These are phyloP conservation scores for Etheostoma cragini DNA, from an alignment of 2,113 vertebrate species.

Conservation along the genomic window DNA sequence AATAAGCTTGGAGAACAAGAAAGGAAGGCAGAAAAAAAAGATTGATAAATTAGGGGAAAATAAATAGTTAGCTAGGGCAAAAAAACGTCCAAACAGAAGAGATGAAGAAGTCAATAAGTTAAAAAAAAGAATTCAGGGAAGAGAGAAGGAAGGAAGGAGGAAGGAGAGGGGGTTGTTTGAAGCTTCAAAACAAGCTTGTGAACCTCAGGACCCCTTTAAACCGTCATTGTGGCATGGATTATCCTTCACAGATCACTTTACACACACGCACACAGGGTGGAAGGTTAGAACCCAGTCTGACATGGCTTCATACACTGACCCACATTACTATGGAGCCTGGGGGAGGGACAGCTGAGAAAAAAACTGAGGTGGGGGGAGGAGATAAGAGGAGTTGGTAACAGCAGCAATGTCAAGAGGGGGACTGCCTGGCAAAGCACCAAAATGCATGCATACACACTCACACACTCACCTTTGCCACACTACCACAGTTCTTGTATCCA, in stretches of 20 bases:
- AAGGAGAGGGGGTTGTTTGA: neutral
- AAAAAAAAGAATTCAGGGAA: neutral
- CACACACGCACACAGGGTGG: slow-evolving; percentile 11
- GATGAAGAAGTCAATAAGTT: neutral
- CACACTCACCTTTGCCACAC: slow-evolving; percentile 74
- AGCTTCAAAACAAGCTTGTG: slow-evolving; percentile 33
- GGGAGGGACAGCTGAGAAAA: slow-evolving; percentile 43
- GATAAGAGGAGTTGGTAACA: slow-evolving; percentile 24
- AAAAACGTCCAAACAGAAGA: neutral
- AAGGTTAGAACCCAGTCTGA: slow-evolving; percentile 34
- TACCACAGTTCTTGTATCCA: slow-evolving; percentile 61
- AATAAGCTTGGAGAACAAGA: neutral
- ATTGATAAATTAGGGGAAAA: neutral
- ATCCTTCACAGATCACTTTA: slow-evolving; percentile 35
- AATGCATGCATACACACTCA: neutral
- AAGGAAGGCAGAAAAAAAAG: neutral
- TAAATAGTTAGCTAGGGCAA: neutral
- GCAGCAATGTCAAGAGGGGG: slow-evolving; percentile 5
- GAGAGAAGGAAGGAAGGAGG: neutral
- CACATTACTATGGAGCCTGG: slow-evolving; percentile 42
- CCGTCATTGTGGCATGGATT: slow-evolving; percentile 24
- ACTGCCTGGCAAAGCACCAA: slow-evolving; percentile 23
- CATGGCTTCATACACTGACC: slow-evolving; percentile 61
- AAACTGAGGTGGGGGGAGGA: neutral
- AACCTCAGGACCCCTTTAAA: slow-evolving; percentile 48